Conservation (phyloP, 2,888 invertebrate genomes). For the Dicycla oo region DNA sequence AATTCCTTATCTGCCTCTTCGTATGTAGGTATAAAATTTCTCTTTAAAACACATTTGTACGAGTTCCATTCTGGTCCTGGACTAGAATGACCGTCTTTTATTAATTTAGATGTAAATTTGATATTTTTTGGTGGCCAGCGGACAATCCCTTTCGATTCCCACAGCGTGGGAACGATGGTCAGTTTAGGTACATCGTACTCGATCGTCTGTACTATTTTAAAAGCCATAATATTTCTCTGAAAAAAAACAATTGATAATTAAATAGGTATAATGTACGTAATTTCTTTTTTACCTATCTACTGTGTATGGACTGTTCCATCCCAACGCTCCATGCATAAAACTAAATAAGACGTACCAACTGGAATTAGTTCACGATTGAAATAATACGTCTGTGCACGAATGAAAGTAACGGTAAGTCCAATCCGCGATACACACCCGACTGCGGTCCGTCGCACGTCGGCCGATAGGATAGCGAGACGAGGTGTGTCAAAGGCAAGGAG, state of each 20-base stretch:
- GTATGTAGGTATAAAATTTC: slow-evolving; percentile 29
- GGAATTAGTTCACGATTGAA: slow-evolving; percentile 17
- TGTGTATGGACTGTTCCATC: slow-evolving; percentile 17
- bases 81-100: slow-evolving; percentile 35
- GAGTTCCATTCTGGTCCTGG: slow-evolving; percentile 39
- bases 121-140: slow-evolving; percentile 20
- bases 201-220: too few species aligned
- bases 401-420: slow-evolving; percentile 5
- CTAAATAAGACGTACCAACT: slow-evolving; percentile 19
- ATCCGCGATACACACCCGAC: too few species aligned
- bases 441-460: too few species aligned
- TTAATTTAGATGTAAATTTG: slow-evolving; percentile 32
- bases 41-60: slow-evolving; percentile 31
- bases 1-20: slow-evolving; percentile 26
- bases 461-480: too few species aligned
- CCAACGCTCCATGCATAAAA: slow-evolving; percentile 19
- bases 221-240: too few species aligned
- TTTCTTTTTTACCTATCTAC: slow-evolving; percentile 18
- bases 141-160: slow-evolving; percentile 16
- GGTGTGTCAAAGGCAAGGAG: too few species aligned
- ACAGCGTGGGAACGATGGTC: slow-evolving; percentile 14
- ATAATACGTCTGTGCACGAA: slow-evolving; percentile 23
- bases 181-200: slow-evolving; percentile 20
- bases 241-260: too few species aligned
- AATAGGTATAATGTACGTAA: too few species aligned